Evolutionary conservation across 2,888 invertebrate genomes (phyloP).

Genomic region (Rhagonycha lutea): DNA sequence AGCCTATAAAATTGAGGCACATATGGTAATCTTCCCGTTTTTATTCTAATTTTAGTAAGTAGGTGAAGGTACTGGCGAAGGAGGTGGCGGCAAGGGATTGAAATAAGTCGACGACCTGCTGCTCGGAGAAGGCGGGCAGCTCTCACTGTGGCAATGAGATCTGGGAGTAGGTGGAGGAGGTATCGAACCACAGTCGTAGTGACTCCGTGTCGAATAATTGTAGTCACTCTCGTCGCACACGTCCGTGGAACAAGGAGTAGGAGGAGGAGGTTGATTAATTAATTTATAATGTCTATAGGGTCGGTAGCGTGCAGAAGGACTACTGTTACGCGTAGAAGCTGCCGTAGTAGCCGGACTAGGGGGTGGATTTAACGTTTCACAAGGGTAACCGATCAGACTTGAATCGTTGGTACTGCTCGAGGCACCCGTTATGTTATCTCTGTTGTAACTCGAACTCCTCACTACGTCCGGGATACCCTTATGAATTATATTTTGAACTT

Average conservation of each 20-base stretch:
- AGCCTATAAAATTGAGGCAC: slow-evolving; percentile 28
- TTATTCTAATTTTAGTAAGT: slow-evolving; percentile 49
- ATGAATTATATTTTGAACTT: slow-evolving; percentile 48
- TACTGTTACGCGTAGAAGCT: slow-evolving; percentile 59
- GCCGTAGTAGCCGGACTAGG: slow-evolving; percentile 86
- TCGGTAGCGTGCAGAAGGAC: slow-evolving; percentile 66
- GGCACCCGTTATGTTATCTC: slow-evolving; percentile 66
- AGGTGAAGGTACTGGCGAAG: slow-evolving; percentile 75
- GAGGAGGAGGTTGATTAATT: slow-evolving; percentile 86
- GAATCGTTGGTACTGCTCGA: slow-evolving; percentile 73
- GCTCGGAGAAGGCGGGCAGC: slow-evolving; percentile 70
- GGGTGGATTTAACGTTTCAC: slow-evolving; percentile 86
- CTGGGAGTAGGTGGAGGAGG: slow-evolving; percentile 78
- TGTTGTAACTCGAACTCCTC: slow-evolving; percentile 68
- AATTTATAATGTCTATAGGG: slow-evolving; percentile 72
- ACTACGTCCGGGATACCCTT: slow-evolving; percentile 58
- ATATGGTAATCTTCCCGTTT: slow-evolving; percentile 10
- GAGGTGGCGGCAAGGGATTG: slow-evolving; percentile 82
- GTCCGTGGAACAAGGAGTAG: slow-evolving; percentile 93
- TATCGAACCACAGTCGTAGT: slow-evolving; percentile 61
- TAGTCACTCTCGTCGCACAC: slow-evolving; percentile 89
- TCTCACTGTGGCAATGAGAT: slow-evolving; percentile 75
- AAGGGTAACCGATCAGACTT: slow-evolving; percentile 67
- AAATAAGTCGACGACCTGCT: slow-evolving; percentile 80
- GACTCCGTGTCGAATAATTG: slow-evolving; percentile 61